Base-by-base conservation (phyloP, 1,140 invertebrate species). In the Diorhabda elongata region DNA sequence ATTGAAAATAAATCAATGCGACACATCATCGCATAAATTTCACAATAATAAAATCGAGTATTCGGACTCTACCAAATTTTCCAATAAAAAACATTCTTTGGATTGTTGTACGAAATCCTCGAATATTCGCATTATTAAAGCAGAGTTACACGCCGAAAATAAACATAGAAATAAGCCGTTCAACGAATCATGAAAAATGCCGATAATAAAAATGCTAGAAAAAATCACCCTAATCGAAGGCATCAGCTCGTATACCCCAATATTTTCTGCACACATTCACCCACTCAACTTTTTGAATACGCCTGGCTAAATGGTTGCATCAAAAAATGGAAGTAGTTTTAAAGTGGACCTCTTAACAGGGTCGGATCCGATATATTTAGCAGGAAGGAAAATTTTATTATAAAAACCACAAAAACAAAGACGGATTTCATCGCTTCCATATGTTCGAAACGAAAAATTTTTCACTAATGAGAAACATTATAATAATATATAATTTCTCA, bases 241-340 rank as follows among this genome's bases (percentile, higher is more conserved):
- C 47, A 52, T 52, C 47, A 52, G 47, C 6, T n/a, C 47, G 47
- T 52, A 52, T 52, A 3, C 47, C 47, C 47, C 47, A 52, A 52
- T 52, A 52, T 52, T 52, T 52, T 52, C 47, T 52, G 47, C 47
- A 52, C 47, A 52, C 47, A 52, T 52, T 52, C 47, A 52, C 47
- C 47, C 47, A 52, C 47, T 52, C 47, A 52, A 52, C 47, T 52
- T 52, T 52, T 52, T n/a, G 47, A 52, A 52, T 52, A n/a, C n/a
- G 47, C 47, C 47, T 52, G 2, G 47, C 47, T 52, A 52, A 52
- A 52, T 52, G 47, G 47, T 52, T n/a, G 47, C 47, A 52, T 52
- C n/a, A 52, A 52, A 52, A 52, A 52, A 52, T 52, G 47, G 47
- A n/a, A 52, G 47, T 52, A 4, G 2, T 52, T 52, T 52, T 52